Conservation (phyloP, 2,113 vertebrate genomes). For the Rattus rattus region DNA sequence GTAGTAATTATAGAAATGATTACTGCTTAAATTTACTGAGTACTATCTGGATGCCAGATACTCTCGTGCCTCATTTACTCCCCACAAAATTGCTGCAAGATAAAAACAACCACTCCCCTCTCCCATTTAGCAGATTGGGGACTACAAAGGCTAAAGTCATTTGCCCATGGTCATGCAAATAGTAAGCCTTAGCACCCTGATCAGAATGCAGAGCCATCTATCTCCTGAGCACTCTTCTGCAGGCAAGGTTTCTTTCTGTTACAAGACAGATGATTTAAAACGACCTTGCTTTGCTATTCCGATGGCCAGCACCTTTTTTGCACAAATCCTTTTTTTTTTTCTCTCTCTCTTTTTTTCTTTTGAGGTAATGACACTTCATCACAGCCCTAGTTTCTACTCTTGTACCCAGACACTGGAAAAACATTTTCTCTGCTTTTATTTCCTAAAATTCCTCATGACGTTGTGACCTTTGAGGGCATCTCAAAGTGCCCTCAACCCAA, state of each 20-base stretch:
- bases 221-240: neutral
- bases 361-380: neutral
- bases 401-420: neutral
- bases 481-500: no score
- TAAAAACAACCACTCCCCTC: neutral
- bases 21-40: slow-evolving; percentile 24
- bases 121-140: neutral
- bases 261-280: neutral
- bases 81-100: neutral
- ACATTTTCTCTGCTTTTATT: neutral
- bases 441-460: neutral
- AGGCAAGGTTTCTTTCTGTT: neutral
- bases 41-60: neutral
- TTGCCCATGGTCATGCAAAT: neutral
- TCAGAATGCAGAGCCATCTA: neutral
- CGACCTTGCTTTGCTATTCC: neutral
- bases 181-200: neutral
- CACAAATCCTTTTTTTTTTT: neutral
- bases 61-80: neutral
- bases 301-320: neutral
- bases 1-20: slow-evolving; percentile 38
- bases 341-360: no score
- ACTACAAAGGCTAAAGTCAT: neutral
- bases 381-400: neutral
- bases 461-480: neutral